These are phyloP conservation scores for Scaptomyza graminum DNA, from an alignment of 1,140 invertebrate species.

Conservation along the genomic window DNA sequence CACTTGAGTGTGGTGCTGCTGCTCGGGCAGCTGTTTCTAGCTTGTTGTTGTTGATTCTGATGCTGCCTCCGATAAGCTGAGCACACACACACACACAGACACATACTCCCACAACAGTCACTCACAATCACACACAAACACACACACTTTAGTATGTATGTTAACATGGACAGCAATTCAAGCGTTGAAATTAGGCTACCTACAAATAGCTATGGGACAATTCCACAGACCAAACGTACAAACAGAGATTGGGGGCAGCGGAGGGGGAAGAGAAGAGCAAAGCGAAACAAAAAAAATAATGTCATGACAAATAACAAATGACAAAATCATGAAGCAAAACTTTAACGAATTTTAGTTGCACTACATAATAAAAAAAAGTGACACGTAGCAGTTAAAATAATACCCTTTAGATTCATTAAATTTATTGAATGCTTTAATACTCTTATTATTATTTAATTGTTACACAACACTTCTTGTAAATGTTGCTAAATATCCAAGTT, in stretches of 20 bases:
- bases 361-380: not conserved
- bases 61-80: constrained; percentile 70
- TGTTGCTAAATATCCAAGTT: not conserved
- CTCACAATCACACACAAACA: constrained; percentile 29
- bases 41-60: constrained; percentile 46
- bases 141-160: constrained; percentile 21
- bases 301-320: constrained; percentile 1
- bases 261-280: not conserved
- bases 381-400: no score
- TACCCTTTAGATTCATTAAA: no score
- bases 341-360: not conserved
- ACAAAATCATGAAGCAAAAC: not conserved
- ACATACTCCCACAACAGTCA: not conserved
- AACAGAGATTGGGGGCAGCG: not conserved
- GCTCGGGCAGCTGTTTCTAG: constrained; percentile 31
- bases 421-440: no score
- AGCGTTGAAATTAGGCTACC: constrained; percentile 81
- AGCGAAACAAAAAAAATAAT: not conserved
- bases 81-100: constrained; percentile 34
- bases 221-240: constrained; percentile 6
- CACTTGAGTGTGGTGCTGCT: constrained; percentile 25
- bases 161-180: constrained; percentile 64
- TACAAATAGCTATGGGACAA: constrained; percentile 47
- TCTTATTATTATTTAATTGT: not conserved
- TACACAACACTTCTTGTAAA: not conserved